A percentile compares a stretch with the other conserved stretches of the same genome.
phyloP scores from a whole-genome alignment of 1,140 invertebrate species.

The Plectrocnemia conspersa region DNA sequence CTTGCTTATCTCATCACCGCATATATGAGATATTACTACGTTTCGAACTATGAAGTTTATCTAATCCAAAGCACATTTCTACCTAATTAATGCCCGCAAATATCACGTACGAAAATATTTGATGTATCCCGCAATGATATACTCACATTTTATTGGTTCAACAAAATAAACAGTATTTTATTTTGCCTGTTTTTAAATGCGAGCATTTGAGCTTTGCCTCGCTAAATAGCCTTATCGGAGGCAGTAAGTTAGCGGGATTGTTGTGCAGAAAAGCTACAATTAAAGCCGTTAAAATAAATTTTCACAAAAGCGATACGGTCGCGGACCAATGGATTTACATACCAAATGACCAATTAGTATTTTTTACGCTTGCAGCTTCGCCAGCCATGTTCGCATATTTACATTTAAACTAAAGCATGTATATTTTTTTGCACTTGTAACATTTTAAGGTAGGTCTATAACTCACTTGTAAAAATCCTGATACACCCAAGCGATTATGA shows the following conservation, averaged over 20 bases:
- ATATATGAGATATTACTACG: conserved; percentile 13
- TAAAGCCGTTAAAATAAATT: conserved; percentile 27
- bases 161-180: not conserved
- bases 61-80: not conserved
- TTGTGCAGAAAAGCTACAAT: conserved; percentile 24
- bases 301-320: conserved; percentile 15
- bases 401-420: not conserved
- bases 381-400: too few species aligned
- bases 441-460: too few species aligned
- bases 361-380: too few species aligned
- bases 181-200: not conserved
- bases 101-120: not conserved
- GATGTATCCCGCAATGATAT: not conserved
- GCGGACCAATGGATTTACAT: conserved; percentile 22
- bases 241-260: conserved; percentile 18
- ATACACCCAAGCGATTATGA: too few species aligned
- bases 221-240: conserved; percentile 22
- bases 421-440: too few species aligned
- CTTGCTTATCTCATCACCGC: conserved; percentile 26
- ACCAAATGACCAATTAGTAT: conserved; percentile 26
- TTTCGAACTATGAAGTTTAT: not conserved
- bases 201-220: not conserved
- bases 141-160: not conserved
- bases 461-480: too few species aligned
- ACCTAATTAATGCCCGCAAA: not conserved